These are phyloP conservation scores for Lethenteron camtschaticum DNA, from an alignment of 2,113 vertebrate genomes.

Conservation along the genomic window DNA sequence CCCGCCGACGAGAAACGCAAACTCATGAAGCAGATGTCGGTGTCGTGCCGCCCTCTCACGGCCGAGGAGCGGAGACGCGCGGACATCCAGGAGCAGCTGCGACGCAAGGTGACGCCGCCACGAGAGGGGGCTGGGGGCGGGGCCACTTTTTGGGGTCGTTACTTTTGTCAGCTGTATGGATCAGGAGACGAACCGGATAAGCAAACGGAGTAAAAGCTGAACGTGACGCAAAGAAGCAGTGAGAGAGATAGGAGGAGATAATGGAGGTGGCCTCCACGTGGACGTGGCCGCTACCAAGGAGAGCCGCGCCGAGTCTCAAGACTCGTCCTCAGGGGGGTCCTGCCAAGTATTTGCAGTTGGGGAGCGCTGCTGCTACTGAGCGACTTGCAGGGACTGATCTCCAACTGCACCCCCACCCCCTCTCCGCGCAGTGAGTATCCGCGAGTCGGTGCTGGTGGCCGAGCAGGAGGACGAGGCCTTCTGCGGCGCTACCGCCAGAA, in stretches of 20 bases:
- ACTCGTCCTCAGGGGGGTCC: no score
- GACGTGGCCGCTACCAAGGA: no score
- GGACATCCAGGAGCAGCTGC: constrained; percentile 29
- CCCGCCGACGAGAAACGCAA: constrained; percentile 43
- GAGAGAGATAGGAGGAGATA: neutral
- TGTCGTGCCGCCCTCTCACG: constrained; percentile 28
- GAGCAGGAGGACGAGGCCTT: constrained; percentile 59
- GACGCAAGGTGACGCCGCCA: constrained; percentile 46
- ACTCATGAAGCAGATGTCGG: constrained; percentile 76
- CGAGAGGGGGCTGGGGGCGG: neutral
- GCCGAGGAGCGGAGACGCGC: constrained; percentile 22
- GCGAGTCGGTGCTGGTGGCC: constrained; percentile 69
- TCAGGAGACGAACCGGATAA: neutral
- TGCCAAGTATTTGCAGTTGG: no score
- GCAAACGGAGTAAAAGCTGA: neutral
- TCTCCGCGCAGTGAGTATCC: constrained; percentile 47
- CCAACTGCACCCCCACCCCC: no score
- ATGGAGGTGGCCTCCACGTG: no score
- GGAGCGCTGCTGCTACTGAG: no score
- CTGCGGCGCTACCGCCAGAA: constrained; percentile 63
- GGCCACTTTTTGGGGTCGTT: no score
- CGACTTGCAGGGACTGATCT: no score
- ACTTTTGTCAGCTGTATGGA: no score
- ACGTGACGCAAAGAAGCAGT: neutral
- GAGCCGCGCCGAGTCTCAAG: no score